These are phyloP conservation scores for Caranx melampygus DNA, from an alignment of 2,113 vertebrate species.

Conservation along the genomic window DNA sequence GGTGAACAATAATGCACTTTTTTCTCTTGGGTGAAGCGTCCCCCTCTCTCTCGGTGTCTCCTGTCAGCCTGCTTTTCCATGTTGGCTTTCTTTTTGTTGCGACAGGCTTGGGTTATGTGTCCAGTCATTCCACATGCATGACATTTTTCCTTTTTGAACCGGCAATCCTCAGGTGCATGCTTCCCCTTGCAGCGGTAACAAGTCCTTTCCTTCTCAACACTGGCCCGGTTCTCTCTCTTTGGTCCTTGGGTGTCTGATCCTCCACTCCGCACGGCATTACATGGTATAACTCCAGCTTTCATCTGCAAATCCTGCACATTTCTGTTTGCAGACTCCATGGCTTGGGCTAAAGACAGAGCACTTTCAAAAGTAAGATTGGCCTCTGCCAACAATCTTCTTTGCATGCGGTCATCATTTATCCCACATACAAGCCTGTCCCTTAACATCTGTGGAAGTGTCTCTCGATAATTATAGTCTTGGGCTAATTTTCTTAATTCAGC, in stretches of 20 bases:
- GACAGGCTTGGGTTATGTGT: neutral
- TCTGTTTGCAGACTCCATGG: neutral
- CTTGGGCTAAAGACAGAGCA: no score
- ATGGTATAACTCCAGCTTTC: no score
- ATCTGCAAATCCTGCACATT: neutral
- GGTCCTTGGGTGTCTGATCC: no score
- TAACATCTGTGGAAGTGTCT: neutral
- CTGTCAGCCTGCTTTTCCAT: neutral
- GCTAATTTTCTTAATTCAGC: neutral
- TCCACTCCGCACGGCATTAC: no score
- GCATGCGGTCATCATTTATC: neutral
- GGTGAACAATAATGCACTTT: no score
- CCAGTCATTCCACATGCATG: neutral
- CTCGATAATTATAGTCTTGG: neutral
- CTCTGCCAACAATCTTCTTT: neutral
- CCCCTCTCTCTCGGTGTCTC: neutral
- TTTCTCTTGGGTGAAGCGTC: no score
- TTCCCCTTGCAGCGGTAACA: no score
- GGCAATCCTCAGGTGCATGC: no score
- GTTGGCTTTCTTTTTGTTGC: neutral
- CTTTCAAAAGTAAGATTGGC: no score
- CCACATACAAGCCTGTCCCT: no score
- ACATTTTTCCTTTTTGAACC: neutral
- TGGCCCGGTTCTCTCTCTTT: no score
- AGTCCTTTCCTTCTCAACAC: no score